Evolutionary conservation across 1,140 invertebrate species (phyloP), one percentile per base, ranked within the genome.

Genomic region (Campoletis sonorensis): DNA sequence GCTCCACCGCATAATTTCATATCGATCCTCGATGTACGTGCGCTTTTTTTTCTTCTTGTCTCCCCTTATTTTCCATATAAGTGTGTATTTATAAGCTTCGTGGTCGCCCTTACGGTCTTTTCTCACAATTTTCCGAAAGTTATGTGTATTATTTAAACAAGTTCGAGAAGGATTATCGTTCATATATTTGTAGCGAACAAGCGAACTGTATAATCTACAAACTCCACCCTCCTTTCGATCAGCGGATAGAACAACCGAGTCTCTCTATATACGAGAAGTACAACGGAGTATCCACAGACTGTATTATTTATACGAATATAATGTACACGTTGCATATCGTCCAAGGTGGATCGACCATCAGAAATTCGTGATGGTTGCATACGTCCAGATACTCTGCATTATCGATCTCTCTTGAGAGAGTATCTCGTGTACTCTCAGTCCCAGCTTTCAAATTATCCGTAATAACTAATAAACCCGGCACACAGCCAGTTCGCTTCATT

Each of bases 301-400:
- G 40, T 58, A 58, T 61, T 81, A 78, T 78, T 81, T 77, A 81
- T 81, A 70, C 40, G 68, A 78, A 72, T 77, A 79, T 70, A 81
- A 78, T 77, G 8, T 21, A 70, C 37, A 77, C 54, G 73, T 45
- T 5, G 40, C 15, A 54, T 54, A 58, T 58, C 54, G 21, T 58
- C 54, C 21, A 58, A 58, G 54, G 5, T 21, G 21, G 54, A 58
- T 58, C 54, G 54, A 23, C 16, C 54, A 23, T n/a, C 2, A 13
- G 18, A 10, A 58, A 58, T 58, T 58, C 54, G 21, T 13, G 54
- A 58, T 58, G 54, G 4, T 58, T 58, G 18, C 76, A 23, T 54
- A 67, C 76, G 58, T 67, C 33, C 58, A 54, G 16, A 70, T 18
- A 70, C 30, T 23, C 76, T 16, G n/a, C 11, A 26, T 79, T 58